Evolutionary conservation across 2,113 vertebrate species (phyloP).

Genomic region (Menidia beryllina): DNA sequence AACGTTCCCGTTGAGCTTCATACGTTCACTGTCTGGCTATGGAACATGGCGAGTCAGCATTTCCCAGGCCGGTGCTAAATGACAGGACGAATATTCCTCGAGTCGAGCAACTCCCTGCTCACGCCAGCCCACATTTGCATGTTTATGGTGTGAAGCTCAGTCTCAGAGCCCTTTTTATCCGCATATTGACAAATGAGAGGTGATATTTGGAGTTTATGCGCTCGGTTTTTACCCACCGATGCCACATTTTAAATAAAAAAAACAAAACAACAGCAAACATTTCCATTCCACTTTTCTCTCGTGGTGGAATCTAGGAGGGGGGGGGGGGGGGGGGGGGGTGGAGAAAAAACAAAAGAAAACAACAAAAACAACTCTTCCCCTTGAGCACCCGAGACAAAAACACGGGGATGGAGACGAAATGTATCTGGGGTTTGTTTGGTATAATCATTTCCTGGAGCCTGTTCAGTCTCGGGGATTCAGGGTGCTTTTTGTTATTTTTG

Average conservation of each 20-base stretch:
- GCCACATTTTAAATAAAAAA: no score
- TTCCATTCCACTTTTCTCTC: conserved; percentile 37
- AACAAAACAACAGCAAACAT: no score
- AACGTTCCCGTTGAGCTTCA: no score
- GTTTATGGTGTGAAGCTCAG: no score
- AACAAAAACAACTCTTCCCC: conserved; percentile 30
- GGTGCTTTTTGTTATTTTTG: conserved; percentile 17
- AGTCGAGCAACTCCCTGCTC: no score
- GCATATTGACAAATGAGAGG: conserved; percentile 32
- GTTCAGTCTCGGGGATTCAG: conserved; percentile 45
- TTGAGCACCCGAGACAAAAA: conserved; percentile 42
- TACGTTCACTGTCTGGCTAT: no score
- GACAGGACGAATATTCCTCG: no score
- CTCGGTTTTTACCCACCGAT: no score
- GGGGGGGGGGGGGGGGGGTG: no score
- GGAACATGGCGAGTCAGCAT: no score
- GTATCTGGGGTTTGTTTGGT: conserved; percentile 50
- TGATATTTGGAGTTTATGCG: conserved; percentile 22
- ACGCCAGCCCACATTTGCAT: no score
- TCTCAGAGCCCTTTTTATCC: background rate
- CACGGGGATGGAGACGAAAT: conserved; percentile 27
- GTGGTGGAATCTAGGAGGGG: conserved; percentile 7
- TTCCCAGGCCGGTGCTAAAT: no score
- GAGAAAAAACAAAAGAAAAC: background rate
- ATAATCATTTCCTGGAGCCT: conserved; percentile 60